Percentiles rank a stretch among this genome's conserved stretches.
These are phyloP conservation scores for Acleris emargana DNA, from an alignment of 2,888 invertebrate species.

Conservation along the genomic window DNA sequence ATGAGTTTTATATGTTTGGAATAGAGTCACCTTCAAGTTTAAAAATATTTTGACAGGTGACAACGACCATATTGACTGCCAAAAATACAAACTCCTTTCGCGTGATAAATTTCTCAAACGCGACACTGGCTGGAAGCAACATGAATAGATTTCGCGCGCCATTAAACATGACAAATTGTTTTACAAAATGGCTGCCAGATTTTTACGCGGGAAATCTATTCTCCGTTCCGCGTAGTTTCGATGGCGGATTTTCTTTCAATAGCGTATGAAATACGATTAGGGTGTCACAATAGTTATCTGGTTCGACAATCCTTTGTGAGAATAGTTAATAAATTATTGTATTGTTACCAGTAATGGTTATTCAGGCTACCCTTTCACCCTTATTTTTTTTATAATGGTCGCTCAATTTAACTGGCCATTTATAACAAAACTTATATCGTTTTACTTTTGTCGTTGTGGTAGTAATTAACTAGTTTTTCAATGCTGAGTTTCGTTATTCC, in stretches of 20 bases:
- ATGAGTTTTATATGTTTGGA: too few species aligned
- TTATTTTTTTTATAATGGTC: slow-evolving; percentile 12
- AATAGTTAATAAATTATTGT: slow-evolving; percentile 40
- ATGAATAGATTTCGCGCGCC: slow-evolving; percentile 84
- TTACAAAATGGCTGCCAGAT: slow-evolving; percentile 72
- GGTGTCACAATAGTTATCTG: slow-evolving; percentile 63
- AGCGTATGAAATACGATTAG: slow-evolving; percentile 65
- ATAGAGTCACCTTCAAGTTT: too few species aligned
- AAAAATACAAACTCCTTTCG: slow-evolving; percentile 47
- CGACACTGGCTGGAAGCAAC: slow-evolving; percentile 50
- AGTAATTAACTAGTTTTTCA: not conserved
- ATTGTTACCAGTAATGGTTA: slow-evolving; percentile 47
- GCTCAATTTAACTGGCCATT: too few species aligned
- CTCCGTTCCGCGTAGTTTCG: slow-evolving; percentile 60
- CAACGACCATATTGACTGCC: slow-evolving; percentile 42
- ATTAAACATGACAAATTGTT: slow-evolving; percentile 85
- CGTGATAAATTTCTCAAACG: slow-evolving; percentile 50
- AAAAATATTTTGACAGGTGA: not conserved
- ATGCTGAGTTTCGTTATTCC: not conserved
- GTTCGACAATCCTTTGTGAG: slow-evolving; percentile 66
- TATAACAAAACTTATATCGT: too few species aligned
- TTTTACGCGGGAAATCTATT: slow-evolving; percentile 73
- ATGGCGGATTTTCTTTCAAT: slow-evolving; percentile 72
- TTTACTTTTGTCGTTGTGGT: too few species aligned
- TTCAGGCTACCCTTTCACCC: slow-evolving; percentile 24